A percentile compares a stretch with the other conserved stretches of the same genome.
These are phyloP conservation scores for Percopsis transmontana DNA, from an alignment of 2,113 vertebrate genomes.

Conservation along the genomic window DNA sequence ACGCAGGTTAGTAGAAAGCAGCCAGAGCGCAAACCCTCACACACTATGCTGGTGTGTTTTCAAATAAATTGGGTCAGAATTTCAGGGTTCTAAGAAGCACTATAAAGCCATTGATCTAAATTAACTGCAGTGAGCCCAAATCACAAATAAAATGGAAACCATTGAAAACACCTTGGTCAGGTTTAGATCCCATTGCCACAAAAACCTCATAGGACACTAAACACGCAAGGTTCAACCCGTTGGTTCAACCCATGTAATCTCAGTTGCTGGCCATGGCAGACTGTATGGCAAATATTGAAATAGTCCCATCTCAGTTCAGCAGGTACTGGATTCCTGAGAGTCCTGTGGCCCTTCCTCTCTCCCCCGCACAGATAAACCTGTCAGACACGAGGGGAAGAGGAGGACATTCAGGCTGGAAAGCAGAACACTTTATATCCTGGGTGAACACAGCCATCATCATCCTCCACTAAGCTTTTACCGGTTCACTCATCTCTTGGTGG, in stretches of 20 bases:
- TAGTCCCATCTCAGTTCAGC: not conserved
- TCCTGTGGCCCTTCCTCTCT: slow-evolving; percentile 10
- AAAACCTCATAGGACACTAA: not conserved
- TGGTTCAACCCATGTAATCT: too few species aligned
- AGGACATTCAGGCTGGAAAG: not conserved
- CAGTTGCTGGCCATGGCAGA: not conserved
- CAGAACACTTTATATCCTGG: slow-evolving; percentile 14
- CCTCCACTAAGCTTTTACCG: slow-evolving; percentile 8
- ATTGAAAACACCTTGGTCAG: not conserved
- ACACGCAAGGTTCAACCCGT: not conserved
- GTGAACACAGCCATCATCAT: slow-evolving; percentile 12
- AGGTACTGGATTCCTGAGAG: slow-evolving; percentile 6
- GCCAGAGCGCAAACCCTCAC: too few species aligned
- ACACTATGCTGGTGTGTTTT: not conserved
- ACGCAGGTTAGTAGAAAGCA: too few species aligned
- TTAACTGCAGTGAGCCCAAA: not conserved
- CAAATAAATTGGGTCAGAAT: too few species aligned
- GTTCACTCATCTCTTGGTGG: slow-evolving; percentile 16
- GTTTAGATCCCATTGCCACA: not conserved
- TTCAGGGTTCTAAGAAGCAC: too few species aligned
- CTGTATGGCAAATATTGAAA: not conserved
- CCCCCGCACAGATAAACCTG: slow-evolving; percentile 30
- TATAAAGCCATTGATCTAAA: not conserved
- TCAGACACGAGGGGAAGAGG: slow-evolving; percentile 4
- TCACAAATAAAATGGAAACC: not conserved